Conservation (phyloP, 2,888 invertebrate species). For the Drosophila kuntzei region DNA sequence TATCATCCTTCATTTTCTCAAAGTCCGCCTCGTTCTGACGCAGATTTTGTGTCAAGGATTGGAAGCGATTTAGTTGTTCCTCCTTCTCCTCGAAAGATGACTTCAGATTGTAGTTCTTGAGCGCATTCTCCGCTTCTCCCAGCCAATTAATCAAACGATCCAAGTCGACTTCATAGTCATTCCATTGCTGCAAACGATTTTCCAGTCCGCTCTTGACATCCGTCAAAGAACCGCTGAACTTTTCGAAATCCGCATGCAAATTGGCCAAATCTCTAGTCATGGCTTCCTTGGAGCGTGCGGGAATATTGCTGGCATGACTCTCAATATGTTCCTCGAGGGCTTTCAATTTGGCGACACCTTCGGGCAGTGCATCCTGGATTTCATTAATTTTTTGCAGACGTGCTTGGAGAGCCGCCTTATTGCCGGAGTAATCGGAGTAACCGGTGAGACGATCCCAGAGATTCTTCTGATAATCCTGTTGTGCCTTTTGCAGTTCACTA, state of each 20-base stretch:
- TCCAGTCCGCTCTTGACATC: slow-evolving; percentile 93
- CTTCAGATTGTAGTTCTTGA: slow-evolving; percentile 94
- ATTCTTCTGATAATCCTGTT: slow-evolving; percentile 95
- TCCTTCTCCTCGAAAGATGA: slow-evolving; percentile 95
- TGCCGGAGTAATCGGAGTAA: slow-evolving; percentile 94
- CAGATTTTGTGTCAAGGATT: slow-evolving; percentile 92
- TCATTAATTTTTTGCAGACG: slow-evolving; percentile 92
- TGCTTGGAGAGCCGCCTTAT: slow-evolving; percentile 93
- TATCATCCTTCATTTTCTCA: slow-evolving; percentile 94
- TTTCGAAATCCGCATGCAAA: slow-evolving; percentile 93
- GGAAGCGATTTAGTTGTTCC: slow-evolving; percentile 95
- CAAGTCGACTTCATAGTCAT: slow-evolving; percentile 94
- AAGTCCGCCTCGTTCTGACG: slow-evolving; percentile 94
- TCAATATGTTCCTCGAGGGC: slow-evolving; percentile 91
- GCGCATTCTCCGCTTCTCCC: slow-evolving; percentile 92
- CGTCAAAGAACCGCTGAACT: slow-evolving; percentile 91
- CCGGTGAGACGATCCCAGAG: slow-evolving; percentile 94
- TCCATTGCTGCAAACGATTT: slow-evolving; percentile 95
- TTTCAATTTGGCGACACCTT: slow-evolving; percentile 91
- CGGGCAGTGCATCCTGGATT: slow-evolving; percentile 91
- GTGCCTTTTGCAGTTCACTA: slow-evolving; percentile 93
- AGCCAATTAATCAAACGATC: slow-evolving; percentile 94
- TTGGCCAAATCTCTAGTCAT: slow-evolving; percentile 93
- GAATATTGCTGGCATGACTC: slow-evolving; percentile 89
- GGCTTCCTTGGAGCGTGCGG: slow-evolving; percentile 93